Evolutionary conservation across 2,113 vertebrate species (phyloP), one percentile per base, ranked within the genome.

Genomic region (Periophthalmodon schlosseri): DNA sequence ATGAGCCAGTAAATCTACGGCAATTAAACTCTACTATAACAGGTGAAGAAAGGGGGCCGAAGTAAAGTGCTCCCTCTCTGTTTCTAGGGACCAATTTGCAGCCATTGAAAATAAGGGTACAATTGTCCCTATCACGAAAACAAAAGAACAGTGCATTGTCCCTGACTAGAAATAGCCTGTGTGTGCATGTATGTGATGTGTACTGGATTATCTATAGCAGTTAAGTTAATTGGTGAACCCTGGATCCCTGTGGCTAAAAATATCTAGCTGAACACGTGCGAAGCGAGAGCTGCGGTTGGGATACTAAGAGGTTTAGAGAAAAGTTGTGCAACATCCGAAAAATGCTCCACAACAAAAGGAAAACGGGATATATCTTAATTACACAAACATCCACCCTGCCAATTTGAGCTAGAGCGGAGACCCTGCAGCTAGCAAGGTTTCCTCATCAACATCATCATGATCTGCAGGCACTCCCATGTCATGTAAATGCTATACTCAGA

Each of bases 401-500:
- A 83, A 84, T 89, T 88, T 60, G 85, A 90, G 90, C 90, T 87
- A 89, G 89, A 90, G 88, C 84, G 79, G 85, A 92, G 88, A 88
- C 82, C 90, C 86, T 88, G 91, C 52, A 56, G 52, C 91, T 92
- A 92, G 80, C 87, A 84, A 84, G 89, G 80, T 86, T 84, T 78
- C 78, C 75, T 73, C 78, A 69, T 74, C 68, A 91, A 88, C 58
- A 63, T 63, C 58, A 61, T 61, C 28, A 60, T 60, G 57, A 60
- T 60, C 57, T 28, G 21, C 86, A 92, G 88, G 87, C 91, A 93
- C 91, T 89, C 88, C 85, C 82, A 81, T 91, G 86, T 90, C 89
- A 88, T 90, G 88, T 91, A 91, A 93, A 91, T 92, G 91, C 92
- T 93, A 93, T 91, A 94, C 93, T 94, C 88, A 94, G 57, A 60